phyloP scores from a whole-genome alignment of 2,113 vertebrate species.

The Limnothrissa miodon region DNA sequence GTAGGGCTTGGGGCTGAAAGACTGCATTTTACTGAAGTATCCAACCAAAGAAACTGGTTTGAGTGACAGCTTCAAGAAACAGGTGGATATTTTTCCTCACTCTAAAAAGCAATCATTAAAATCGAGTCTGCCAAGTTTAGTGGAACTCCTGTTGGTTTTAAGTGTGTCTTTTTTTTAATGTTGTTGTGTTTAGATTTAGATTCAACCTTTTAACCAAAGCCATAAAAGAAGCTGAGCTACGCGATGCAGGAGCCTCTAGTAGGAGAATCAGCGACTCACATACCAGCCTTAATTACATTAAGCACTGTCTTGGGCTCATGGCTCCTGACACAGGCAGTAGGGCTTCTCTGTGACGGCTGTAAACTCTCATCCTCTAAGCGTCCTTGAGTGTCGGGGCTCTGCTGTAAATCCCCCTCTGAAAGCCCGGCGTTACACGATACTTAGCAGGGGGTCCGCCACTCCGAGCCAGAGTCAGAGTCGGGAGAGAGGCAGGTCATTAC shows the following conservation, averaged over 20 bases:
- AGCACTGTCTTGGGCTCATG: background rate
- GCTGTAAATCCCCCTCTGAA: background rate
- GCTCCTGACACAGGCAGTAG: background rate
- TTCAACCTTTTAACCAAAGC: background rate
- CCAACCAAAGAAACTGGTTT: constrained; percentile 16
- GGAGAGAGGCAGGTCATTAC: background rate
- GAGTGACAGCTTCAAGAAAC: background rate
- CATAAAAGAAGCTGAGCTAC: background rate
- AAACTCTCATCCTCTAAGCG: constrained; percentile 4
- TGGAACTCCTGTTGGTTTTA: background rate
- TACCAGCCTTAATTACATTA: background rate
- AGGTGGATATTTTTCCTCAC: background rate
- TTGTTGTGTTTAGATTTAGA: background rate
- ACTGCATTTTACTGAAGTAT: constrained; percentile 24
- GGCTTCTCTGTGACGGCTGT: background rate
- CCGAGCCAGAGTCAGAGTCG: background rate
- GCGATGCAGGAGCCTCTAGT: background rate
- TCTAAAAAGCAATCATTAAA: background rate
- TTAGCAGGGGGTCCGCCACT: background rate
- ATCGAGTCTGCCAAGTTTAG: background rate
- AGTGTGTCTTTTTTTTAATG: background rate
- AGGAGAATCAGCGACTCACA: background rate
- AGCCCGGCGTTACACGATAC: background rate
- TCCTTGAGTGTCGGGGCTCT: constrained; percentile 6
- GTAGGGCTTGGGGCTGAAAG: constrained; percentile 1